A percentile compares a stretch with the other conserved stretches of the same genome.
Conservation (phyloP, 2,888 invertebrate genomes). For the Caradrina kadenii region DNA sequence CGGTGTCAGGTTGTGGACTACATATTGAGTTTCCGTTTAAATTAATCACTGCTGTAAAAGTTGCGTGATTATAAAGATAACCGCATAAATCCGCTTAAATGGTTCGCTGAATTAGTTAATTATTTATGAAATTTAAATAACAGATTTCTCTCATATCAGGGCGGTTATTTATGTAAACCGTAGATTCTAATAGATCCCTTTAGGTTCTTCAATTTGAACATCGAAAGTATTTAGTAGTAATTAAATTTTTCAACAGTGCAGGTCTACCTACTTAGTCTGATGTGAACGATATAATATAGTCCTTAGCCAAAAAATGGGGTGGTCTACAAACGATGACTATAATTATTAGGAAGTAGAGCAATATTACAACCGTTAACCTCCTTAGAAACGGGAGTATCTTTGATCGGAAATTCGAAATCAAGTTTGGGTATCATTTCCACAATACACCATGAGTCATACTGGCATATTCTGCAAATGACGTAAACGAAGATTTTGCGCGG, state of each 20-base stretch:
- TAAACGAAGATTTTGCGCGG: slow-evolving; percentile 44
- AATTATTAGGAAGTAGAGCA: slow-evolving; percentile 22
- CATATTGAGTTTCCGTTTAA: slow-evolving; percentile 23
- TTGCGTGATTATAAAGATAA: not conserved
- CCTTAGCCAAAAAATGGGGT: not conserved
- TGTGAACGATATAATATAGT: not conserved
- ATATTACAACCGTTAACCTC: slow-evolving; percentile 27
- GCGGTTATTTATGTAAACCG: too few relatives aligned
- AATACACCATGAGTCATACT: slow-evolving; percentile 47
- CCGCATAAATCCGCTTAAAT: not conserved
- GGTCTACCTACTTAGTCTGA: not conserved
- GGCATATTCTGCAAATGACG: slow-evolving; percentile 49
- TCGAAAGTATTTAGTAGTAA: too few relatives aligned
- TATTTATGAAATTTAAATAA: not conserved
- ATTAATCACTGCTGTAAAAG: slow-evolving; percentile 16
- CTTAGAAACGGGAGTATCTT: slow-evolving; percentile 13
- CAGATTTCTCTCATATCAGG: not conserved
- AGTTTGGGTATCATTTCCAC: slow-evolving; percentile 25
- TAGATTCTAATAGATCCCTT: too few relatives aligned
- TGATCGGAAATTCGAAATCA: slow-evolving; percentile 4
- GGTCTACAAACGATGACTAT: slow-evolving; percentile 11
- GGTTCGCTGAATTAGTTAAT: not conserved
- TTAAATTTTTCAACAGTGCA: not conserved
- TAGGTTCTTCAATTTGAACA: not conserved
- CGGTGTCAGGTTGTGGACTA: slow-evolving; percentile 16